Evolutionary conservation across 2,888 invertebrate species (phyloP), one percentile per base, ranked within the genome.

Genomic region (Amphipoea lucens): DNA sequence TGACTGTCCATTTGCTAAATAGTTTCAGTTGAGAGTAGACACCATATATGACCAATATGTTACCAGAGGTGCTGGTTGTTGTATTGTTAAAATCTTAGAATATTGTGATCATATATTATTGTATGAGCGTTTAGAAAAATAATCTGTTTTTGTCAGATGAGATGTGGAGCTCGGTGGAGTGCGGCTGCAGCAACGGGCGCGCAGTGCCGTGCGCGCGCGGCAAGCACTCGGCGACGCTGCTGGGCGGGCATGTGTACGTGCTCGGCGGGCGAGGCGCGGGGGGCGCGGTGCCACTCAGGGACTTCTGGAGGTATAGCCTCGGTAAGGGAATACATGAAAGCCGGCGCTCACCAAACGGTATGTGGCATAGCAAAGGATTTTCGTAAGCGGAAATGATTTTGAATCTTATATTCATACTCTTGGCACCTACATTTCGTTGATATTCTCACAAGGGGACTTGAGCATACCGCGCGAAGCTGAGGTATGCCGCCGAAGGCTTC

Each of bases 221-320:
- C 92, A 98, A 99, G 95, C 98, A 98, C 96, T 98, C 98, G 74
- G 98, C 98, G 83, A 98, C 98, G 88, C 96, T 98, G 87, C 97
- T 98, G 87, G 98, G 98, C 69, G 98, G 98, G n/a, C 97, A 97
- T 94, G 97, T 99, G 84, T 99, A 98, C 94, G 97, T 99, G 87
- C 97, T 98, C 87, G 99, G 98, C 23, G 99, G 99, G n/a, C 97
- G 98, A 71, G 98, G 98, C 92, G 98, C 98, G 40, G 98, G 98
- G 92, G 97, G 98, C 54, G 98, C 98, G 90, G 97, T 98, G 88
- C 98, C 98, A 6, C 97, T 98, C 81, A 97, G 98, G 93, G 99
- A 99, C 95, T 98, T 99, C 92, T 99, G 99, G 99, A 97, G 98
- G 90, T 98, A 98, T 92, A 97, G 98, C 90, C 97, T 98, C 70